phyloP scores from a whole-genome alignment of 2,797 vertebrate species.

The Eulemur albifrons region DNA sequence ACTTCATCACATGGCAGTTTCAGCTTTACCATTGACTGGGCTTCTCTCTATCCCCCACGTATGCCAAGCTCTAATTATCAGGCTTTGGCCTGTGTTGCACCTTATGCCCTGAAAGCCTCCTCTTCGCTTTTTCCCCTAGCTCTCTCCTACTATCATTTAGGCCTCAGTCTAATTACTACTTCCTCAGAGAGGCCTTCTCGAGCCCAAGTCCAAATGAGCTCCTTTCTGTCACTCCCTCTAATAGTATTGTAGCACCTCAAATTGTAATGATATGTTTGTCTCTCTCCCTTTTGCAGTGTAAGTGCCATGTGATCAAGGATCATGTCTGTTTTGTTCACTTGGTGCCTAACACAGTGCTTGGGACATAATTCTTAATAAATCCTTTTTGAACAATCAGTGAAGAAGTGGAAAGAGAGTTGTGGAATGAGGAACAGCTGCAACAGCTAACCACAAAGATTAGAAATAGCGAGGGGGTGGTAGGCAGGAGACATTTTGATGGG shows the following conservation, averaged over 20 bases:
- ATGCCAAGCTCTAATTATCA: not conserved
- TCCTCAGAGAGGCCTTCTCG: not conserved
- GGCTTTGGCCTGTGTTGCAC: not conserved
- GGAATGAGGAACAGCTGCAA: not conserved
- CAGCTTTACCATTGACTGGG: not conserved
- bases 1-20: no score
- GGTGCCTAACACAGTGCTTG: not conserved
- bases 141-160: not conserved
- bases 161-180: not conserved
- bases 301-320: not conserved
- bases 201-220: not conserved
- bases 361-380: not conserved
- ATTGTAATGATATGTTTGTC: not conserved
- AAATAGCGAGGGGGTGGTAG: not conserved
- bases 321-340: not conserved
- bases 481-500: not conserved
- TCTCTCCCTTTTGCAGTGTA: not conserved
- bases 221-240: not conserved
- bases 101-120: not conserved
- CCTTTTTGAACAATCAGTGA: not conserved
- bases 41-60: not conserved
- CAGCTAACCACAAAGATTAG: not conserved
- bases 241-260: not conserved
- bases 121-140: rapidly evolving
- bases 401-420: not conserved